Base-by-base conservation (phyloP, 2,888 invertebrate genomes). In the Euplagia quadripunctaria region DNA sequence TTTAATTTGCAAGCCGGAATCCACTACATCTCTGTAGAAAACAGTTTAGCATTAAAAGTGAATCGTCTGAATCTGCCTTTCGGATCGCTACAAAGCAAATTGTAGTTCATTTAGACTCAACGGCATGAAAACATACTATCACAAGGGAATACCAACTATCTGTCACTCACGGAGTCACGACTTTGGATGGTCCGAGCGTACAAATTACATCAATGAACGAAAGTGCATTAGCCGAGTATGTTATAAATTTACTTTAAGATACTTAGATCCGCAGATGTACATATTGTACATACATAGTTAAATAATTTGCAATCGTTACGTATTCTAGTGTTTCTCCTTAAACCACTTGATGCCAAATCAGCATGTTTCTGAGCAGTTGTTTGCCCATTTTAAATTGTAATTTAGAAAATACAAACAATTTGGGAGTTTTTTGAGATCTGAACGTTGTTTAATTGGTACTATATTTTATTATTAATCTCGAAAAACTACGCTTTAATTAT, bases 141-240 rank as follows among this genome's bases (percentile, higher is more conserved):
- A 68, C 70, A 73, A 58, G 43, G 43, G 68, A 68, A 68, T 68
- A 68, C 68, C 65, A 68, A 76, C 71, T 46, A 65, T 46, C 64
- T 31, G 71, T 72, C 75, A 61, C 31, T 61, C 43, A 43, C 9
- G 55, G 43, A 61, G 12, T 61, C 43, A 43, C 9, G 55, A 20
- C 42, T 55, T 68, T 55, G n/a, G 55, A 68, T 58, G 55, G 55
- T 43, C 55, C 43, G 20, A 20, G 84, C 84, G 79, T 84, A 80
- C 83, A 77, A 83, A 84, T 84, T 61, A 84, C 82, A 78, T 80
- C 79, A 81, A 81, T 76, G 85, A 82, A 83, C 70, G 84, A 84
- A 84, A 84, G 85, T 84, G 84, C 84, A 82, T 84, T 73, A 68
- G 12, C 42, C 14, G 16, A n/a, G 42, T 42, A n/a, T 58, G 55